phyloP scores from a whole-genome alignment of 2,113 vertebrate species.

The Chamaea fasciata region DNA sequence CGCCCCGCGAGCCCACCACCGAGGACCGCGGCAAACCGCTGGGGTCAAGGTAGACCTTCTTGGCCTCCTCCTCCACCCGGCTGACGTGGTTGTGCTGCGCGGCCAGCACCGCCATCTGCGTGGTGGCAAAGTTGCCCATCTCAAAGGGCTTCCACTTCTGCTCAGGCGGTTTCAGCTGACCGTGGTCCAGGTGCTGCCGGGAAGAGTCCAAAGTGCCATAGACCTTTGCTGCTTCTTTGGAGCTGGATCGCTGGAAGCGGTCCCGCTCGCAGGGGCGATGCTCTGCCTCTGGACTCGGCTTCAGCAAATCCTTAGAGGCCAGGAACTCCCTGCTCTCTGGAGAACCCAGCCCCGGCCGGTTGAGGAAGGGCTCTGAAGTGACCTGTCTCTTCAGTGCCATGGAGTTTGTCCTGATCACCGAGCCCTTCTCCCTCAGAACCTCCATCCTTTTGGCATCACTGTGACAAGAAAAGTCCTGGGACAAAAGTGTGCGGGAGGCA shows the following conservation, averaged over 20 bases:
- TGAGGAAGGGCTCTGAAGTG: conserved; percentile 67
- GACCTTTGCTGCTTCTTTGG: conserved; percentile 71
- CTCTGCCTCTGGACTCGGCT: conserved; percentile 75
- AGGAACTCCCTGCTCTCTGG: conserved; percentile 79
- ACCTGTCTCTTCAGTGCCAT: conserved; percentile 78
- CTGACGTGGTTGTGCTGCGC: conserved; percentile 87
- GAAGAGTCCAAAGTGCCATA: conserved; percentile 73
- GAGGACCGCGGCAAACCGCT: conserved; percentile 72
- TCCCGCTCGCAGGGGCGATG: conserved; percentile 71
- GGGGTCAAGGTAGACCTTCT: conserved; percentile 85
- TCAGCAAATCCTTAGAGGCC: conserved; percentile 80
- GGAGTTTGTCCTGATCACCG: conserved; percentile 86
- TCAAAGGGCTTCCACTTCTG: conserved; percentile 92
- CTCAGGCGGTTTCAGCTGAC: conserved; percentile 70
- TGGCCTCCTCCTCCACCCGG: conserved; percentile 79
- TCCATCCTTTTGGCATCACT: conserved; percentile 74
- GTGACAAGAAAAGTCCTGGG: conserved; percentile 76
- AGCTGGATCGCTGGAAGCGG: conserved; percentile 56
- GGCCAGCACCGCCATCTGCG: conserved; percentile 88
- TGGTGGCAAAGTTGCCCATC: conserved; percentile 87
- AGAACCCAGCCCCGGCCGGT: conserved; percentile 75
- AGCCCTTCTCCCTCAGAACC: conserved; percentile 83
- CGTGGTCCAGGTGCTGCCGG: conserved; percentile 63
- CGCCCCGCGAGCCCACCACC: conserved; percentile 14
- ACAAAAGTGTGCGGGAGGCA: conserved; percentile 63